Evolutionary conservation across 2,888 invertebrate genomes (phyloP).

Genomic region (Drosophila eohydei): DNA sequence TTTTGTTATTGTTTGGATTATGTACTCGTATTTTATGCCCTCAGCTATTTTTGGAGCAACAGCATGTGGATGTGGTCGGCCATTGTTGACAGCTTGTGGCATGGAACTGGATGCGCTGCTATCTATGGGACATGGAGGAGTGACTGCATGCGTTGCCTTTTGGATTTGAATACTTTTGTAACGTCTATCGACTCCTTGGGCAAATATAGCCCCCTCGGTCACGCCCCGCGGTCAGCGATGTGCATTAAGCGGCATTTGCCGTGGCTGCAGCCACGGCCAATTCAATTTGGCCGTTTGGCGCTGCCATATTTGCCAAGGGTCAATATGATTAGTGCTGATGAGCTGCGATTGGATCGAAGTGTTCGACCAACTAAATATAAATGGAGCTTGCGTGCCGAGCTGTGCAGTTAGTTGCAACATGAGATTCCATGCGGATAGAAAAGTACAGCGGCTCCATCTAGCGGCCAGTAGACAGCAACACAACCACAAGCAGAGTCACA

Average conservation of each 20-base stretch:
- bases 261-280: slow-evolving; percentile 35
- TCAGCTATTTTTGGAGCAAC: slow-evolving; percentile 34
- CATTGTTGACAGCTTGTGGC: slow-evolving; percentile 1
- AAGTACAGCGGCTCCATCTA: slow-evolving; percentile 10
- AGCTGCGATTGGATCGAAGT: slow-evolving; percentile 58
- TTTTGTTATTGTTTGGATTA: slow-evolving; percentile 30
- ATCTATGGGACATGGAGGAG: neutral
- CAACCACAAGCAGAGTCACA: slow-evolving; percentile 8
- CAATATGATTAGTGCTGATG: slow-evolving; percentile 79
- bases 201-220: slow-evolving; percentile 26
- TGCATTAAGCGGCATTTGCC: slow-evolving; percentile 50
- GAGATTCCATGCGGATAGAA: slow-evolving; percentile 44
- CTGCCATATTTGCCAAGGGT: slow-evolving; percentile 66
- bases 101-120: neutral
- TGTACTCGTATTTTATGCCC: slow-evolving; percentile 25
- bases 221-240: slow-evolving; percentile 22
- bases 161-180: neutral
- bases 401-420: slow-evolving; percentile 51
- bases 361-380: slow-evolving; percentile 46
- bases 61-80: slow-evolving; percentile 9
- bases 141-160: slow-evolving; percentile 1
- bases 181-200: slow-evolving; percentile 14
- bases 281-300: slow-evolving; percentile 65
- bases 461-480: slow-evolving; percentile 11
- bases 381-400: slow-evolving; percentile 27